Evolutionary conservation across 2,888 invertebrate species (phyloP).

Genomic region (Mesorhabditis spiculigera): DNA sequence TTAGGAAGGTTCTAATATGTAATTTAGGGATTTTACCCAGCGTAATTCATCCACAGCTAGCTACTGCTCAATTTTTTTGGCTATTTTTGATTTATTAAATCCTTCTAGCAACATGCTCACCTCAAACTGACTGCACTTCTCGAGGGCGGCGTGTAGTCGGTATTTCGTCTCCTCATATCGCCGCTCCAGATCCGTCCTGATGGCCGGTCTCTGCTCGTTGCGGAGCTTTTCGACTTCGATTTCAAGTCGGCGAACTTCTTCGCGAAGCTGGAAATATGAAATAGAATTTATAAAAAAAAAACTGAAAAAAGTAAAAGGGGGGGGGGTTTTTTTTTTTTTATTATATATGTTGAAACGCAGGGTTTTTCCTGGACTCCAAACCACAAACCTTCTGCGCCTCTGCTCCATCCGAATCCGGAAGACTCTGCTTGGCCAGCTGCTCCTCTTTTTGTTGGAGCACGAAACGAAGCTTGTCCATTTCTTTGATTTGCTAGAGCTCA

Average conservation of each 20-base stretch:
- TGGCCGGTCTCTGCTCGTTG: conserved; percentile 38
- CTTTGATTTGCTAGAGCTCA: conserved; percentile 13
- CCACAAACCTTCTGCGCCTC: conserved; percentile 28
- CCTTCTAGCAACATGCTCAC: conserved; percentile 8
- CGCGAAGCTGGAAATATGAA: conserved; percentile 13
- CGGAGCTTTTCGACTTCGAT: conserved; percentile 31
- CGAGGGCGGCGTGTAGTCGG: conserved; percentile 37
- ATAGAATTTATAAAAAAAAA: conserved; percentile 1
- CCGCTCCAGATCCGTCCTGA: conserved; percentile 46
- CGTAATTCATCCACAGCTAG: too few relatives aligned
- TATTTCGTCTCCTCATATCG: conserved; percentile 49
- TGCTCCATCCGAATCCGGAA: conserved; percentile 7
- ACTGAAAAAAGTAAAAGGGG: too few relatives aligned
- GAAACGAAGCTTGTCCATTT: conserved; percentile 29
- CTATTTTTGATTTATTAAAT: background rate
- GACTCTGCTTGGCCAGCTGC: conserved; percentile 24
- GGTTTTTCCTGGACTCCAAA: conserved; percentile 17
- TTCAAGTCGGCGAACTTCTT: conserved; percentile 13
- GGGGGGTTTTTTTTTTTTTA: conserved; percentile 10
- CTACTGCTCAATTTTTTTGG: too few relatives aligned
- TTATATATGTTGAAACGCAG: conserved; percentile 6
- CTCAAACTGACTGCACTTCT: conserved; percentile 42
- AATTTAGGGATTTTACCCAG: too few relatives aligned
- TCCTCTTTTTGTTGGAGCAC: conserved; percentile 31
- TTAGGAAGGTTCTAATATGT: too few relatives aligned